Evolutionary conservation across 2,888 invertebrate genomes (phyloP), one percentile per base, ranked within the genome.

Genomic region (Cataglyphis cursor): DNA sequence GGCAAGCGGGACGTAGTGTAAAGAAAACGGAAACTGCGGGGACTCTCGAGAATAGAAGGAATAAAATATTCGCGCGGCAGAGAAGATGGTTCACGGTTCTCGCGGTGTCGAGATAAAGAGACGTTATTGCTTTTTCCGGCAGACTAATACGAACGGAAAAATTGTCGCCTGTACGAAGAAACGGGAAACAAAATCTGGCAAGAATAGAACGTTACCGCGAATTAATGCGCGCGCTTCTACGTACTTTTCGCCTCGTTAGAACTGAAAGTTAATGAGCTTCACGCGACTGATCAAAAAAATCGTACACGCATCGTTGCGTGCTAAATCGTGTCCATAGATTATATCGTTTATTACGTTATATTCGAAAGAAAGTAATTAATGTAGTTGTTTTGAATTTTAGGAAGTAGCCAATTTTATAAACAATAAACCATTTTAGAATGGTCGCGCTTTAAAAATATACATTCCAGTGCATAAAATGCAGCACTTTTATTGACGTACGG

Each of bases 71-170:
- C 83, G 74, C 41, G 81, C 51, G 59, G 44, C 38, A 73, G 74
- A 82, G 74, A 83, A 83, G 62, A 83, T 62, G 81, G 82, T 62
- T 82, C 78, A 61, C 74, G 72, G 57, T 35, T 70, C 64, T 72
- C 83, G 72, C 15, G 82, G 83, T 74, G 83, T 84, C 83, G 74
- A 82, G 83, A 74, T 84, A 81, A 84, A 81, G 73, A 82, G 83
- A 84, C 83, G 73, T 84, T 84, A 84, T 84, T 84, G 83, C 82
- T 78, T 84, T 68, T 74, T 81, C 83, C 73, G 65, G 68, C 66
- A 38, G 61, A 59, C 82, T 84, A 84, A 84, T 74, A 61, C 66
- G 74, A 75, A 82, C 74, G 68, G 74, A 84, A 78, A 72, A 80
- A 70, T 68, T 78, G 82, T 82, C 66, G 68, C 59, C 41, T 31